Evolutionary conservation across 1,140 invertebrate genomes (phyloP).

Genomic region (Cotesia vestalis): DNA sequence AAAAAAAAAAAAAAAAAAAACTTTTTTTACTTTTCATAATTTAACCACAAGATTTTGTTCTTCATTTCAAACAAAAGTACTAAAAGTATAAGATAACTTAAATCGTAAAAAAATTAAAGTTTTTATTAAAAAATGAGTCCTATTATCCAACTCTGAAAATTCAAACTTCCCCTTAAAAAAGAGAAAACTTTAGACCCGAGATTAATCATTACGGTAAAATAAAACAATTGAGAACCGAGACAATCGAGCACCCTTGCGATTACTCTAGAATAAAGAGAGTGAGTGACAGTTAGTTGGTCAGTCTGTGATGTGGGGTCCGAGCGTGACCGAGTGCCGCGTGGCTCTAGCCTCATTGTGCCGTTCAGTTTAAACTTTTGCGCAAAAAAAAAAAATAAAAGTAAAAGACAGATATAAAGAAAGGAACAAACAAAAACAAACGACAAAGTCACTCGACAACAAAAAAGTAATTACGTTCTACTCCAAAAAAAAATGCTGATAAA

Average conservation of each 20-base stretch:
- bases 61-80: too few species aligned
- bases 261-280: slow-evolving; percentile 22
- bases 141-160: too few species aligned
- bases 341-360: slow-evolving; percentile 51
- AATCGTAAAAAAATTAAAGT: not conserved
- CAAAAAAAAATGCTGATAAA: slow-evolving; percentile 57
- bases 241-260: not conserved
- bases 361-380: slow-evolving; percentile 37
- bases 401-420: not conserved
- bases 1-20: too few species aligned
- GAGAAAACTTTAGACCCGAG: too few species aligned
- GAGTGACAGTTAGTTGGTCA: slow-evolving; percentile 52
- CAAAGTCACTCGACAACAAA: slow-evolving; percentile 11
- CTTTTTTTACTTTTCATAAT: too few species aligned
- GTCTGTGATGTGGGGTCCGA: slow-evolving; percentile 58
- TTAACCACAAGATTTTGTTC: too few species aligned
- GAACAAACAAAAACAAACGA: slow-evolving; percentile 16
- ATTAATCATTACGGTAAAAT: not conserved
- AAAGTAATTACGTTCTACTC: too few species aligned
- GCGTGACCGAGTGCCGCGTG: slow-evolving; percentile 37
- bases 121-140: not conserved
- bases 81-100: too few species aligned
- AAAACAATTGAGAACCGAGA: not conserved
- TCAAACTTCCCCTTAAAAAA: too few species aligned
- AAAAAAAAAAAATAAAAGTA: slow-evolving; percentile 34